Evolutionary conservation across 2,888 invertebrate genomes (phyloP).

Genomic region (Choreutis nemorana): DNA sequence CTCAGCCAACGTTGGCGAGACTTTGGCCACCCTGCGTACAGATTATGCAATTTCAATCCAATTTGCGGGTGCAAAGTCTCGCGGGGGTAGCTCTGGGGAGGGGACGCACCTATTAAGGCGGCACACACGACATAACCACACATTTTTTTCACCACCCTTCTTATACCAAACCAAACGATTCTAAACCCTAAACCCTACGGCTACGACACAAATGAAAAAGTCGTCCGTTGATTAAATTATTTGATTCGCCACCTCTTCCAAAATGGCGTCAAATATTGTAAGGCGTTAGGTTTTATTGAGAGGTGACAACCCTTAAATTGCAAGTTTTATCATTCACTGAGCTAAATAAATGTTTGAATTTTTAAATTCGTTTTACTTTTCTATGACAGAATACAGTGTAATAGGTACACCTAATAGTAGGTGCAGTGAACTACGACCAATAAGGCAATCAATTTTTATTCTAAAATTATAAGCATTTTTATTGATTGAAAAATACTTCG

Average conservation of each 20-base stretch:
- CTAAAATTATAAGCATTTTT: too few relatives aligned
- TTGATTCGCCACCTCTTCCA: constrained; percentile 62
- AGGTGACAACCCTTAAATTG: constrained; percentile 21
- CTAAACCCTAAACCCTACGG: constrained; percentile 29
- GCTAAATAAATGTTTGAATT: too few relatives aligned
- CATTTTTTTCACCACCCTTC: constrained; percentile 45
- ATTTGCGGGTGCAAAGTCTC: constrained; percentile 37
- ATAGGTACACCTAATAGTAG: too few relatives aligned
- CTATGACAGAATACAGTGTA: too few relatives aligned
- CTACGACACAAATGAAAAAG: constrained; percentile 24
- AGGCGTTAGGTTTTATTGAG: constrained; percentile 21
- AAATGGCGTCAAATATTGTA: constrained; percentile 47
- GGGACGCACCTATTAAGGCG: constrained; percentile 29
- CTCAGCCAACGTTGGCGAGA: constrained; percentile 7
- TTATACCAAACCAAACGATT: constrained; percentile 19
- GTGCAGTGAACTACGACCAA: too few relatives aligned
- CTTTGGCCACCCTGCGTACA: constrained; percentile 13
- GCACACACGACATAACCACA: constrained; percentile 42
- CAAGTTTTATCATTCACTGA: too few relatives aligned
- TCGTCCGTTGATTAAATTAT: constrained; percentile 50
- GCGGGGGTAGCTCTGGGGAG: constrained; percentile 13
- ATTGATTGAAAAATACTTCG: too few relatives aligned
- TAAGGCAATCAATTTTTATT: too few relatives aligned
- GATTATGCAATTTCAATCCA: constrained; percentile 62
- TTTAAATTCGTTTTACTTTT: too few relatives aligned